Evolutionary conservation across 1,140 invertebrate genomes (phyloP).

Genomic region (Ptiloglossa arizonensis): DNA sequence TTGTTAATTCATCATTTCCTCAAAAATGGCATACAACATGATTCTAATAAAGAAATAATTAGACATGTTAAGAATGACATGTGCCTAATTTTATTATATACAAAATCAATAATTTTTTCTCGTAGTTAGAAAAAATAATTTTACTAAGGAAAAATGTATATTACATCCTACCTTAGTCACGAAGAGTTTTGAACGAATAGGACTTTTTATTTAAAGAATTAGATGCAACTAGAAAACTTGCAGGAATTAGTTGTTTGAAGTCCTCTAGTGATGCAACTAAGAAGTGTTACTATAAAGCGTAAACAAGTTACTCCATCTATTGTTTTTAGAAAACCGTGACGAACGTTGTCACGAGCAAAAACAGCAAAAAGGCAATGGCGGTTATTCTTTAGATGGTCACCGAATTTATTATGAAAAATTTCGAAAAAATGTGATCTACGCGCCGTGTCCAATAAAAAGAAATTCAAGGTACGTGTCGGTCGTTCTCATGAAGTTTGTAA

Average conservation of each 20-base stretch:
- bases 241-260: background rate
- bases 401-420: slow-evolving; percentile 61
- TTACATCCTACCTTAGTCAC: too few species aligned
- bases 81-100: too few species aligned
- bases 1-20: too few species aligned
- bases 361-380: slow-evolving; percentile 69
- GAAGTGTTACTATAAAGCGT: slow-evolving; percentile 16
- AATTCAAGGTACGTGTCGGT: slow-evolving; percentile 57
- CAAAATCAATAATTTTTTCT: too few species aligned
- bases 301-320: slow-evolving; percentile 52
- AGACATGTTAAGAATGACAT: too few species aligned
- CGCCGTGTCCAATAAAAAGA: slow-evolving; percentile 28
- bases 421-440: slow-evolving; percentile 67
- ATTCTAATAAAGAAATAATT: too few species aligned
- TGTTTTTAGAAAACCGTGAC: slow-evolving; percentile 55
- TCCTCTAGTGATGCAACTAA: background rate
- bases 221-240: too few species aligned
- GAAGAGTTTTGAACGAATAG: too few species aligned
- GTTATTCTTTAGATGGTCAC: slow-evolving; percentile 51
- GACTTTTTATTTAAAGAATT: background rate
- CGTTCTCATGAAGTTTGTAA: background rate
- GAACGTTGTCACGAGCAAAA: slow-evolving; percentile 56
- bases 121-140: too few species aligned
- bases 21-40: too few species aligned
- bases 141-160: too few species aligned